phyloP scores from a whole-genome alignment of 2,888 invertebrate genomes.

The Bombylius major region DNA sequence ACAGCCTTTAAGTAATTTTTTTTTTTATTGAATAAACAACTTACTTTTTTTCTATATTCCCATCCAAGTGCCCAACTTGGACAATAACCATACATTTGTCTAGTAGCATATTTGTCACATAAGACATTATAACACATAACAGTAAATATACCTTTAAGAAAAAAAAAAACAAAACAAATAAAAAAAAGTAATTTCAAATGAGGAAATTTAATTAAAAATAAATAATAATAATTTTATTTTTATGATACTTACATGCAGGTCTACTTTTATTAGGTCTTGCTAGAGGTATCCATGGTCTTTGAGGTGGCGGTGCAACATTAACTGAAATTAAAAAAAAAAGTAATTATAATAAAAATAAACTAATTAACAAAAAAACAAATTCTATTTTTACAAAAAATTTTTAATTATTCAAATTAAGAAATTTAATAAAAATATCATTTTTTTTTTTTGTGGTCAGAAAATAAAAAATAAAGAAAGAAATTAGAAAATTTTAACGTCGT shows the following conservation, averaged over 20 bases:
- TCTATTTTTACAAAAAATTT: neutral
- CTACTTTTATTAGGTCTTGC: conserved; percentile 77
- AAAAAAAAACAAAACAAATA: neutral
- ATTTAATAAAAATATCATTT: too few species aligned
- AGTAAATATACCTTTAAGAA: conserved; percentile 76
- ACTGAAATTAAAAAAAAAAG: conserved; percentile 52
- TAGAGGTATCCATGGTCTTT: conserved; percentile 89
- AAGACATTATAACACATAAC: conserved; percentile 99
- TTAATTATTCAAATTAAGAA: neutral
- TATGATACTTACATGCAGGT: conserved; percentile 69
- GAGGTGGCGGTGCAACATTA: conserved; percentile 78
- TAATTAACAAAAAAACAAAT: neutral
- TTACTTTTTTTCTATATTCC: conserved; percentile 90
- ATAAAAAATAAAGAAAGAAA: too few species aligned
- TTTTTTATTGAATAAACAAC: neutral
- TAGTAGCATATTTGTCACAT: conserved; percentile 97
- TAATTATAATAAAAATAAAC: neutral
- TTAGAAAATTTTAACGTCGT: too few species aligned
- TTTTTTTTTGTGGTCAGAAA: too few species aligned
- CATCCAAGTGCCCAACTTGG: conserved; percentile 98
- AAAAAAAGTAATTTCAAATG: neutral
- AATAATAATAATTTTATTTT: neutral
- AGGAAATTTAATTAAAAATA: neutral
- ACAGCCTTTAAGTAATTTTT: neutral
- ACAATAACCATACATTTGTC: conserved; percentile 98